Evolutionary conservation across 2,888 invertebrate species (phyloP).

Genomic region (Stenolophus ochropezus): DNA sequence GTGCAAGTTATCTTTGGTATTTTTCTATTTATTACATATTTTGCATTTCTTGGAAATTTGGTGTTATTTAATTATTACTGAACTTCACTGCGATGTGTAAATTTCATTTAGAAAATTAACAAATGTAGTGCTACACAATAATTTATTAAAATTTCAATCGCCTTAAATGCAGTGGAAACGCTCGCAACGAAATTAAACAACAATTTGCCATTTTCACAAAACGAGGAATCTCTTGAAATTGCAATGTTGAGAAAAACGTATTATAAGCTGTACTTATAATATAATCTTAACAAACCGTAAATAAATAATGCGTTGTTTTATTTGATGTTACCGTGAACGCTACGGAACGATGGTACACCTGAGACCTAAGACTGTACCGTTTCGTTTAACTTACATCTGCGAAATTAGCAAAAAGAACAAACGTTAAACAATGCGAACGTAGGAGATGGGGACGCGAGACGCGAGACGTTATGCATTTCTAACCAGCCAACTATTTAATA

Average conservation of each 20-base stretch:
- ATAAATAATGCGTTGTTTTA: constrained; percentile 39
- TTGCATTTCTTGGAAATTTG: too few species aligned
- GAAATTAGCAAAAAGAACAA: constrained; percentile 25
- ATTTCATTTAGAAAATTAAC: neutral
- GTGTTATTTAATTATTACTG: too few species aligned
- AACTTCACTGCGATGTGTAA: neutral
- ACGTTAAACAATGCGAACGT: constrained; percentile 10
- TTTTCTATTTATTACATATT: too few species aligned
- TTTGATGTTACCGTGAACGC: constrained; percentile 21
- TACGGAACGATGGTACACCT: constrained; percentile 3
- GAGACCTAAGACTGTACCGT: constrained; percentile 22
- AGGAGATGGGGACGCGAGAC: neutral
- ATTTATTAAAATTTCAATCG: neutral
- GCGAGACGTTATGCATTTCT: neutral
- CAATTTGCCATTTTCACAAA: neutral
- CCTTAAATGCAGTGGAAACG: neutral
- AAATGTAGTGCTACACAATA: neutral
- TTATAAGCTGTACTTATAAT: constrained; percentile 24
- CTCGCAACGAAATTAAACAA: neutral
- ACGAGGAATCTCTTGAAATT: neutral
- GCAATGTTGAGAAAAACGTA: neutral
- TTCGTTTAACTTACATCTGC: constrained; percentile 30
- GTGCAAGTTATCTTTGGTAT: too few species aligned
- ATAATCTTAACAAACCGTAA: constrained; percentile 38
- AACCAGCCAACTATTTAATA: neutral